Base-by-base conservation (phyloP, 1,140 invertebrate genomes). In the Cydia amplana region DNA sequence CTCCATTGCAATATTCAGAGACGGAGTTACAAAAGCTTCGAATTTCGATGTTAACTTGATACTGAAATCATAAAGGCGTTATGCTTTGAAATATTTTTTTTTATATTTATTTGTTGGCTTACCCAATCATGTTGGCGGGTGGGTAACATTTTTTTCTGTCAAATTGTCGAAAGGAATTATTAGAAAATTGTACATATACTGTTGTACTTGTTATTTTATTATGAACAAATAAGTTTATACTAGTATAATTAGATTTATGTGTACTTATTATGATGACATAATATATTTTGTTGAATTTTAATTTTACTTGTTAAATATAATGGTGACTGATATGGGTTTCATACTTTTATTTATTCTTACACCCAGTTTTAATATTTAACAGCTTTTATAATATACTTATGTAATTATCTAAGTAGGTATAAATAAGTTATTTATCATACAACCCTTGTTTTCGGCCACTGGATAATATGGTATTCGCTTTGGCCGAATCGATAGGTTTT, bases 221-320 rank as follows among this genome's bases (percentile, higher is more conserved):
- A 67, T 67, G 65, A 70, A 70, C 65, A 70, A 70, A 25, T 70
- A 70, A 43, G 32, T 43, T 70, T 70, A 43, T 10, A 67, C 28
- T 43, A 36, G 20, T 70, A 43, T 36, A 70, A 36, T 32, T 32
- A 28, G 64, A 70, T 40, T 10, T 36, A 36, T 10, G 65, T 28
- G 49, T 63, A 40, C 55, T 51, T 74, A 55, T 49, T 25, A 74
- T 51, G 55, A 55, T 51, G 73, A 36, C 49, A 63, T 74, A 51
- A 36, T 28, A 63, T 74, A 51, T 74, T 36, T 74, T 74, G 28
- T 74, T 74, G 14, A 64, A 40, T 70, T 74, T 10, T 74, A 60
- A 63, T 63, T 73, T 63, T 76, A 64, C 18, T 63, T 46, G 75
- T 76, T 76, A 23, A 76, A 73, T 76, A 76, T 73, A 73, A 51